Evolutionary conservation across 2,113 vertebrate genomes (phyloP).

Genomic region (Tursiops truncatus): DNA sequence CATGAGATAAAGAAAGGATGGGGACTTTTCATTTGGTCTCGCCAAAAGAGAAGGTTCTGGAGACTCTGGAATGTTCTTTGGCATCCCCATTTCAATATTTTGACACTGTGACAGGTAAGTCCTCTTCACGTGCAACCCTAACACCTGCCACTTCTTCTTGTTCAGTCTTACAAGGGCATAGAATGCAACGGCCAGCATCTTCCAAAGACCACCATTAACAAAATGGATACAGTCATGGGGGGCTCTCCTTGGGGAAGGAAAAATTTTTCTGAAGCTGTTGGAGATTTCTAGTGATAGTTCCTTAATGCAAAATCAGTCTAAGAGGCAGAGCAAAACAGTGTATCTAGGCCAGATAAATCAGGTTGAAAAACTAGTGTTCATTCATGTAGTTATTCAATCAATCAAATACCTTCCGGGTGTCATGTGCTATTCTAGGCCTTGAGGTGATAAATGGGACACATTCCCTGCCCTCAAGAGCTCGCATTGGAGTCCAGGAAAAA

Average conservation of each 20-base stretch:
- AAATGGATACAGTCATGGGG: neutral
- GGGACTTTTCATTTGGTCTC: neutral
- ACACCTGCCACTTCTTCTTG: neutral
- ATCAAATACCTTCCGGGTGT: neutral
- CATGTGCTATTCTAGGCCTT: neutral
- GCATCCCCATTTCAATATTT: neutral
- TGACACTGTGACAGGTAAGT: neutral
- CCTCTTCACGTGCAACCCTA: neutral
- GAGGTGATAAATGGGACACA: neutral
- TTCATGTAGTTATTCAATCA: neutral
- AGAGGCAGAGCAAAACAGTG: neutral
- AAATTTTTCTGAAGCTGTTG: neutral
- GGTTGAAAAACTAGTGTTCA: neutral
- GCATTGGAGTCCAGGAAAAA: neutral
- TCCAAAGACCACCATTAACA: neutral
- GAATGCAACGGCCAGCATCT: neutral
- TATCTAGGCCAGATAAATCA: conserved; percentile 35
- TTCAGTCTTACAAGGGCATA: neutral
- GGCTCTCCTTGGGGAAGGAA: neutral
- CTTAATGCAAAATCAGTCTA: conserved; percentile 34
- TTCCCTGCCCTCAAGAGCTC: neutral
- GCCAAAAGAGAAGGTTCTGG: neutral
- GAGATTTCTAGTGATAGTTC: conserved; percentile 30
- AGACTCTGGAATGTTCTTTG: neutral
- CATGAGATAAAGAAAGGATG: neutral